Evolutionary conservation across 2,888 invertebrate genomes (phyloP).

Genomic region (Hemithea aestivaria): DNA sequence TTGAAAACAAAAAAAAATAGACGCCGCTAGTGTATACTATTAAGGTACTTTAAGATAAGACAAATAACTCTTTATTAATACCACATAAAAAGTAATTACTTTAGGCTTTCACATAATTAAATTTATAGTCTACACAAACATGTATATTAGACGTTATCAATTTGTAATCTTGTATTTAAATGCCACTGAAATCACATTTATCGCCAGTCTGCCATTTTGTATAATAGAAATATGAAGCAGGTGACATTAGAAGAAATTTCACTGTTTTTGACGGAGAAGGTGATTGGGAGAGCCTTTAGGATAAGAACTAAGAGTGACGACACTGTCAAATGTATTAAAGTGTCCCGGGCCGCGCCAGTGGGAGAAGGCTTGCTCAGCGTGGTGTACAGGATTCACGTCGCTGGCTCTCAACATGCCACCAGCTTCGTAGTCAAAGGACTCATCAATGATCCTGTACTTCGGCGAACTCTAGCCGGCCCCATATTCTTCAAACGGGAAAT

Average conservation of each 20-base stretch:
- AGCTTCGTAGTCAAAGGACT: slow-evolving; percentile 47
- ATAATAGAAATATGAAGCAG: slow-evolving; percentile 34
- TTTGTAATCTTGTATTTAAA: no score
- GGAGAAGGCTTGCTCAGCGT: slow-evolving; percentile 50
- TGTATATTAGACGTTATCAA: no score
- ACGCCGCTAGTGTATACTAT: no score
- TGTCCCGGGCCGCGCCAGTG: slow-evolving; percentile 41
- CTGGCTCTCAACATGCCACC: slow-evolving; percentile 28
- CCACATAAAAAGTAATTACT: no score
- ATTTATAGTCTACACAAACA: no score
- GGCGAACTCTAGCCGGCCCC: slow-evolving; percentile 34
- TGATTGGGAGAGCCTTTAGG: slow-evolving; percentile 42
- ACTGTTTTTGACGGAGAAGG: slow-evolving; percentile 37
- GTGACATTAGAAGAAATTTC: slow-evolving; percentile 41
- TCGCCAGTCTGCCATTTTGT: no score
- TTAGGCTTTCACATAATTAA: no score
- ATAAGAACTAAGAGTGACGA: slow-evolving; percentile 41
- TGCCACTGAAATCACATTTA: no score
- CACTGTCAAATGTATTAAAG: slow-evolving; percentile 30
- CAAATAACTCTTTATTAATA: no score
- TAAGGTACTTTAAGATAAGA: no score
- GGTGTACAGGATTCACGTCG: slow-evolving; percentile 44
- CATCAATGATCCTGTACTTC: slow-evolving; percentile 34
- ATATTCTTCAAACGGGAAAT: slow-evolving; percentile 43
- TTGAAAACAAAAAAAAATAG: no score